Conservation (phyloP, 2,797 vertebrate genomes). For the Helarctos malayanus region DNA sequence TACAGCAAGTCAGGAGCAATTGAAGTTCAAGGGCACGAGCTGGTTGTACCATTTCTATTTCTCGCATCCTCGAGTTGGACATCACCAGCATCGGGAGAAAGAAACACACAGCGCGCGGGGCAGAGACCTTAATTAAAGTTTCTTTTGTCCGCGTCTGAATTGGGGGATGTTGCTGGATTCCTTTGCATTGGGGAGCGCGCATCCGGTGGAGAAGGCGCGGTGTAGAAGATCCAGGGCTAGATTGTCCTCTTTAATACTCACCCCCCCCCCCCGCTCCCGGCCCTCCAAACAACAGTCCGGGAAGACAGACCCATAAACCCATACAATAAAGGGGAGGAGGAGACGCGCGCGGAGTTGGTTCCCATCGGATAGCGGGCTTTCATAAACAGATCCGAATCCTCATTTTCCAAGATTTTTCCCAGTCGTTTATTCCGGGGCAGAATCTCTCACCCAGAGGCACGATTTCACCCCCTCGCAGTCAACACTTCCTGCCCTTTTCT, state of each 20-base stretch:
- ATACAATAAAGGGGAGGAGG: conserved; percentile 72
- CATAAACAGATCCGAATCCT: conserved; percentile 72
- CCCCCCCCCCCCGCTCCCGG: conserved; percentile 2
- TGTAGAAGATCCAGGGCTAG: conserved; percentile 77
- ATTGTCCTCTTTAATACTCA: conserved; percentile 73
- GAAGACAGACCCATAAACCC: conserved; percentile 70
- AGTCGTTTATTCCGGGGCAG: conserved; percentile 74
- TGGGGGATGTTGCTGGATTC: conserved; percentile 82
- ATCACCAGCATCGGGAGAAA: conserved; percentile 82
- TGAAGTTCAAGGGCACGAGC: conserved; percentile 88
- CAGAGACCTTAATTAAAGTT: conserved; percentile 88
- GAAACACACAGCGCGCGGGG: conserved; percentile 76
- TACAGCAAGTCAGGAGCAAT: conserved; percentile 87
- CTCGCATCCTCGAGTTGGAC: conserved; percentile 83
- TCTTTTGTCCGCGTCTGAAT: conserved; percentile 81
- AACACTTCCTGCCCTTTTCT: conserved; percentile 86
- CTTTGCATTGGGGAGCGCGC: conserved; percentile 81
- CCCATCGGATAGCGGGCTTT: conserved; percentile 74
- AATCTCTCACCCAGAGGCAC: conserved; percentile 80
- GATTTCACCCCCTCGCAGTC: conserved; percentile 82
- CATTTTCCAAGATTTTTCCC: conserved; percentile 66
- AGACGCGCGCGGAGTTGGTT: conserved; percentile 74
- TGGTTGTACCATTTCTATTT: conserved; percentile 83
- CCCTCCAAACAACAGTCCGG: conserved; percentile 71
- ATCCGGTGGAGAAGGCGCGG: conserved; percentile 80